phyloP scores from a whole-genome alignment of 1,140 invertebrate genomes.

The Brachionus calyciflorus region DNA sequence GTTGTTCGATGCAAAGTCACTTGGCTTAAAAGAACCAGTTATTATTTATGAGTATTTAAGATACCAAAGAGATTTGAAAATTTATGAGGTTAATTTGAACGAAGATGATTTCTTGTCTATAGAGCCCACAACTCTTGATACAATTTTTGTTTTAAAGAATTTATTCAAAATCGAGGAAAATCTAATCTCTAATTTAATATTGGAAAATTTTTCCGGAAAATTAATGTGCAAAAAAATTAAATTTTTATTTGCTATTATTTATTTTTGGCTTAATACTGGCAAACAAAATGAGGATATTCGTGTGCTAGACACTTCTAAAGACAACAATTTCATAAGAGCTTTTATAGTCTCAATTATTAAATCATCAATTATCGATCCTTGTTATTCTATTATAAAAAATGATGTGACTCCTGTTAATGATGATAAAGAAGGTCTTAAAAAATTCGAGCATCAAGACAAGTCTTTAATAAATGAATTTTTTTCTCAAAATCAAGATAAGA shows the following conservation, averaged over 20 bases:
- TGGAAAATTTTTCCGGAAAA: neutral
- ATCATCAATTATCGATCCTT: neutral
- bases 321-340: neutral
- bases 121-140: neutral
- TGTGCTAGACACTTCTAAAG: neutral
- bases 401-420: neutral
- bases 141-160: neutral
- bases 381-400: neutral
- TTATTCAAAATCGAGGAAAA: neutral
- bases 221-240: neutral
- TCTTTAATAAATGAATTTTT: conserved; percentile 24
- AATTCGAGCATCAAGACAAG: neutral
- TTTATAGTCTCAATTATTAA: conserved; percentile 39
- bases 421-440: neutral
- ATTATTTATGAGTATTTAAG: conserved; percentile 17
- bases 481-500: neutral
- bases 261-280: conserved; percentile 20
- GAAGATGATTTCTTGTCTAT: conserved; percentile 15
- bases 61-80: neutral
- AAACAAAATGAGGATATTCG: neutral
- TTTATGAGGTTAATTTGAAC: conserved; percentile 5
- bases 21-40: neutral
- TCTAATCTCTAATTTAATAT: neutral
- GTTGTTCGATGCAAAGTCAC: neutral
- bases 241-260: neutral